Percentiles rank a stretch among this genome's conserved stretches.
Conservation (phyloP, 2,888 invertebrate genomes). For the Tetranychus truncatus region DNA sequence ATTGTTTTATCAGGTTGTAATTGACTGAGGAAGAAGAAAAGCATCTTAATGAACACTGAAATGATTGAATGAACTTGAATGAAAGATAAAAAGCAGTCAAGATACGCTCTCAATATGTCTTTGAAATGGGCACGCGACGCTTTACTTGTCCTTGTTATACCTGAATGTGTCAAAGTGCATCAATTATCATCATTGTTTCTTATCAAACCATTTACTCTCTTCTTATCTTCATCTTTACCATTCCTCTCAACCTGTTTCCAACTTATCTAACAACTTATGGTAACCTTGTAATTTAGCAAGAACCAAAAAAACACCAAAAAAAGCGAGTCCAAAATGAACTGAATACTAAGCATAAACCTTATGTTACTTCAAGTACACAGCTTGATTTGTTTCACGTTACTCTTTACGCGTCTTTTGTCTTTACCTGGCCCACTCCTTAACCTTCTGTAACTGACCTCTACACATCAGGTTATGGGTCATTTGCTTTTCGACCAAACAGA, state of each 20-base stretch:
- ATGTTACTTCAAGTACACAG: not conserved
- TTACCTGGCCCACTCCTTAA: not conserved
- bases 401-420: not conserved
- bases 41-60: too few relatives aligned
- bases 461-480: not conserved
- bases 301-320: not conserved
- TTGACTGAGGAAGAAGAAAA: too few relatives aligned
- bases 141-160: not conserved
- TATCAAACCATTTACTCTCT: not conserved
- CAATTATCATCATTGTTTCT: not conserved
- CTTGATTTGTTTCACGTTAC: not conserved
- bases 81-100: not conserved
- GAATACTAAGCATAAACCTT: not conserved
- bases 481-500: not conserved
- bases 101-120: not conserved
- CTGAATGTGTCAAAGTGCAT: not conserved
- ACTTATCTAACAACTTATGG: not conserved
- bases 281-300: not conserved
- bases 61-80: not conserved
- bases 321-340: not conserved
- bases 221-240: not conserved
- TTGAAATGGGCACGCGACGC: not conserved
- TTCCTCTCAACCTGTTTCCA: not conserved
- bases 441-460: not conserved
- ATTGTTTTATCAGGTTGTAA: too few relatives aligned